Conservation (phyloP, 2,797 vertebrate genomes). For the Mallotus villosus region DNA sequence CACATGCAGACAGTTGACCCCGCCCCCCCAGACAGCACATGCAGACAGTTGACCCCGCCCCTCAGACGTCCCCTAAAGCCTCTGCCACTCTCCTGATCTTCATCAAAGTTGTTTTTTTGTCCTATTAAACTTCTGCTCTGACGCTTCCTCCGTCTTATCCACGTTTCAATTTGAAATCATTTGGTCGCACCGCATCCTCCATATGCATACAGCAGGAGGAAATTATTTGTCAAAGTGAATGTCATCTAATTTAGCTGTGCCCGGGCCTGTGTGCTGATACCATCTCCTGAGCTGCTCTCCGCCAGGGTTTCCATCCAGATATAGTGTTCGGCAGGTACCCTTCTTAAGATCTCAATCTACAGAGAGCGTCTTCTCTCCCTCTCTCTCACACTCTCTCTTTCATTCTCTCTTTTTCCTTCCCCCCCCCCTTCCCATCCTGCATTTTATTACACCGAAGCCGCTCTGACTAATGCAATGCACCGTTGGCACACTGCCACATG, state of each 20-base stretch:
- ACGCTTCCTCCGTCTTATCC: conserved; percentile 5
- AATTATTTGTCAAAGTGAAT: conserved; percentile 78
- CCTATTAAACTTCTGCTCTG: conserved; percentile 27
- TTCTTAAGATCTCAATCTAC: conserved; percentile 78
- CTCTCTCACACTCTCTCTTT: conserved; percentile 11
- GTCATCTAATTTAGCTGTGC: conserved; percentile 75
- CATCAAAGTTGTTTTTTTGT: conserved; percentile 18
- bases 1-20: too few species aligned
- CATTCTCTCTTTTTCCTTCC: too few species aligned
- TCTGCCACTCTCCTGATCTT: conserved; percentile 18
- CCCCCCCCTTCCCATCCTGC: conserved; percentile 42
- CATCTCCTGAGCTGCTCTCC: conserved; percentile 62
- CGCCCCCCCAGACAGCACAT: too few species aligned
- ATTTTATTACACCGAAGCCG: conserved; percentile 75
- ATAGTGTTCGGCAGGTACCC: conserved; percentile 66
- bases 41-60: too few species aligned
- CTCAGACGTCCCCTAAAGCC: not conserved
- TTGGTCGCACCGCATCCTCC: conserved; percentile 13
- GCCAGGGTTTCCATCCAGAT: conserved; percentile 58
- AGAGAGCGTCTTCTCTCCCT: conserved; percentile 46
- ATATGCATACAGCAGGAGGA: conserved; percentile 60
- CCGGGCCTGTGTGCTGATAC: conserved; percentile 65
- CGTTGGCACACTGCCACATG: conserved; percentile 72
- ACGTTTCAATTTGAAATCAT: conserved; percentile 54
- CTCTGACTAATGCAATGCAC: conserved; percentile 79